A percentile compares a stretch with the other conserved stretches of the same genome.
phyloP scores from a whole-genome alignment of 2,113 vertebrate genomes.

The Gambusia holbrooki region DNA sequence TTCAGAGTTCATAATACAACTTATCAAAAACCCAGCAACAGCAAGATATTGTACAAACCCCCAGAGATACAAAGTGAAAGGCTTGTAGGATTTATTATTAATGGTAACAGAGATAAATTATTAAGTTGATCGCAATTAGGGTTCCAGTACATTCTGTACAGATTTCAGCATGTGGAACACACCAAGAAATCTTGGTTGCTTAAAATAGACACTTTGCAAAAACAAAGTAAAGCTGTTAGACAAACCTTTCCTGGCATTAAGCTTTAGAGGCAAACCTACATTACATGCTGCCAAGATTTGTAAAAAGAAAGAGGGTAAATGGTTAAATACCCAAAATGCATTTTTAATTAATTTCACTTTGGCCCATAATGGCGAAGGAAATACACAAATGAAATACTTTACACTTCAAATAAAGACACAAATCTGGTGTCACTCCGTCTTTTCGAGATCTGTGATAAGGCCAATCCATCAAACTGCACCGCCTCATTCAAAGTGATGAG shows the following conservation, averaged over 20 bases:
- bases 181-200: neutral
- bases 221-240: neutral
- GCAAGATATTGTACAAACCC: neutral
- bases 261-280: constrained; percentile 1
- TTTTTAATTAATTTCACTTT: constrained; percentile 37
- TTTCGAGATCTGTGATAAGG: constrained; percentile 51
- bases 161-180: neutral
- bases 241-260: neutral
- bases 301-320: neutral
- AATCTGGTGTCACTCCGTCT: constrained; percentile 35
- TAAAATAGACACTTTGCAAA: neutral
- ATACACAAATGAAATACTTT: constrained; percentile 32
- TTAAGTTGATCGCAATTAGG: neutral
- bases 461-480: constrained; percentile 64
- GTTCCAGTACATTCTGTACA: neutral
- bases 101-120: neutral
- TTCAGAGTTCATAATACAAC: neutral
- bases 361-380: neutral
- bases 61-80: neutral
- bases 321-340: constrained; percentile 18
- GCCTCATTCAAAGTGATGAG: constrained; percentile 49
- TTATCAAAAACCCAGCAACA: neutral
- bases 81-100: neutral
- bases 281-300: neutral
- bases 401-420: constrained; percentile 43